Evolutionary conservation across 1,140 invertebrate species (phyloP), one percentile per base, ranked within the genome.

Genomic region (Periplaneta americana): DNA sequence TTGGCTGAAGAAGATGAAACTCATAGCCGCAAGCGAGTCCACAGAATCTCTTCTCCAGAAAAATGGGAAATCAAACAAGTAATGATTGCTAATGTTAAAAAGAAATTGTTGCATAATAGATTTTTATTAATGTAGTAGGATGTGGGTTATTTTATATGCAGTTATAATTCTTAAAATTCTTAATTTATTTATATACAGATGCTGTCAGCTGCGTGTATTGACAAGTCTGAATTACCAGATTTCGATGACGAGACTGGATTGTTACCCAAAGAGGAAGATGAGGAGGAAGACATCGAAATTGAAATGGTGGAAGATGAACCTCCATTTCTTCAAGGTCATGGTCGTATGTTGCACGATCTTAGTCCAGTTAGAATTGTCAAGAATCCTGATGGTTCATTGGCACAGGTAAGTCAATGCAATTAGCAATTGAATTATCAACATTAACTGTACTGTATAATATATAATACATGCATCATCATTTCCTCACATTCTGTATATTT

Each of bases 271-370:
- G 94, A 95, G 80, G 96, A 97, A 85, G 96, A 96, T 81, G 94
- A 94, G 83, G 98, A 99, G 87, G 98, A 99, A 85, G 99, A 99
- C 87, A 96, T 99, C 78, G 99, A 99, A 90, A 99, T 99, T 82
- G 99, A 99, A 88, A 90, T 99, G 48, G 98, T 99, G 0, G 99
- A 99, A 89, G 98, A 99, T 81, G 98, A 99, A 86, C 96, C 98
- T 0, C 96, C 98, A 3, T 99, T 99, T 88, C 90, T 99, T 0
- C 93, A 95, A 81, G 97, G 96, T 0, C 96, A 98, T 87, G 96
- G 97, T 0, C 88, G 96, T 84, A 94, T 96, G 0, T 86, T 97
- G 2, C 94, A 98, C 82, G 98, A 99, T 86, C 89, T 99, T 0
- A 98, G 97, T 85, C 99, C 99, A 3, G 93, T 95, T 8, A 92